Percentiles rank a stretch among this genome's conserved stretches.
phyloP scores from a whole-genome alignment of 2,113 vertebrate genomes.

The Chloropsis cyanopogon region DNA sequence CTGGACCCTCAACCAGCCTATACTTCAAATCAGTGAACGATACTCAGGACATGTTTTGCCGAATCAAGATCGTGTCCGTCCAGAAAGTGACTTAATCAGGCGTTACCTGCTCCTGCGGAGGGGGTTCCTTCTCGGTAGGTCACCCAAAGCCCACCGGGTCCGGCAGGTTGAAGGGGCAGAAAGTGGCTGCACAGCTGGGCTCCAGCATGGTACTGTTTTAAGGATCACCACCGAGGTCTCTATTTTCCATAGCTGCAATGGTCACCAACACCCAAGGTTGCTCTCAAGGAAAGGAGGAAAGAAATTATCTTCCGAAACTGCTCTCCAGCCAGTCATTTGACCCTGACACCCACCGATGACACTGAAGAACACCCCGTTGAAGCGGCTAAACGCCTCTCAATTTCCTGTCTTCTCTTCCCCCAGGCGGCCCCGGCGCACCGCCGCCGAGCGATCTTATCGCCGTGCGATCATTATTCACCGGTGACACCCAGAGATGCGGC shows the following conservation, averaged over 20 bases:
- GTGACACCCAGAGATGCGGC: background rate
- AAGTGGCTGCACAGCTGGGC: conserved; percentile 36
- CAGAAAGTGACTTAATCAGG: background rate
- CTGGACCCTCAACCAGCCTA: background rate
- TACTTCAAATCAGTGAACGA: background rate
- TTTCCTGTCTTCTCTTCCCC: conserved; percentile 7
- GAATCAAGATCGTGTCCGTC: background rate
- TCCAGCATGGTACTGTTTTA: conserved; percentile 76
- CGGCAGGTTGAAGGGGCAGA: conserved; percentile 70
- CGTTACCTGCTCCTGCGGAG: conserved; percentile 60
- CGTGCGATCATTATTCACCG: conserved; percentile 31
- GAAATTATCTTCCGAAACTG: background rate
- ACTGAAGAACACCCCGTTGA: background rate
- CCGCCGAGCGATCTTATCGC: conserved; percentile 41
- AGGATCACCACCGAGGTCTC: conserved; percentile 66
- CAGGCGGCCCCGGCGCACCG: conserved; percentile 6
- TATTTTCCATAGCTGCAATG: conserved; percentile 68
- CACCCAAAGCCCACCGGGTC: conserved; percentile 78
- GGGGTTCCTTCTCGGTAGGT: background rate
- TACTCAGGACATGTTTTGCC: background rate
- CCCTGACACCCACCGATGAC: conserved; percentile 21
- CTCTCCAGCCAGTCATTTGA: background rate
- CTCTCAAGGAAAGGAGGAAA: conserved; percentile 1
- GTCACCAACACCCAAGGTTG: background rate
- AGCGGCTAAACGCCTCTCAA: background rate